A percentile compares a stretch with the other conserved stretches of the same genome.
These are phyloP conservation scores for Anoplophora glabripennis DNA, from an alignment of 1,140 invertebrate species.

Conservation along the genomic window DNA sequence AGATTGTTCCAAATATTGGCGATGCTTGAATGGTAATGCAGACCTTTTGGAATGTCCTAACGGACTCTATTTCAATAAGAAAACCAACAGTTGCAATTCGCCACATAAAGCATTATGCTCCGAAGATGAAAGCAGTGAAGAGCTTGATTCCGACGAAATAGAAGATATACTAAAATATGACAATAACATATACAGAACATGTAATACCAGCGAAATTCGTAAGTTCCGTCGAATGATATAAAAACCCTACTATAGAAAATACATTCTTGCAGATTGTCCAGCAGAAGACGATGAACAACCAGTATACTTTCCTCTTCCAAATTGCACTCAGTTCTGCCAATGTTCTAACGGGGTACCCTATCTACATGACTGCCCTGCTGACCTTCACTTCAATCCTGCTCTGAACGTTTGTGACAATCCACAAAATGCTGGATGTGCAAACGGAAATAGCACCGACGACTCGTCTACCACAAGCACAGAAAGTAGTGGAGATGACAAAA, in stretches of 20 bases:
- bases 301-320: slow-evolving; percentile 26
- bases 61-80: slow-evolving; percentile 45
- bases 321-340: slow-evolving; percentile 58
- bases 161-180: neutral
- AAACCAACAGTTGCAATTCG: slow-evolving; percentile 46
- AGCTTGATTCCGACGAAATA: neutral
- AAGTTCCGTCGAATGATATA: too few species aligned
- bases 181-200: neutral
- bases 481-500: too few species aligned
- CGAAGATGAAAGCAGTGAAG: neutral
- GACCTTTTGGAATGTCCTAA: slow-evolving; percentile 45
- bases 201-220: neutral
- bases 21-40: slow-evolving; percentile 53
- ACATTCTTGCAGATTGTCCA: slow-evolving; percentile 10
- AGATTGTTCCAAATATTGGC: slow-evolving; percentile 58
- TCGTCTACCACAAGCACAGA: too few species aligned
- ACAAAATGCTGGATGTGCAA: slow-evolving; percentile 35
- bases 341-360: slow-evolving; percentile 54
- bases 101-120: slow-evolving; percentile 23
- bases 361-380: slow-evolving; percentile 43
- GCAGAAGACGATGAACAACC: slow-evolving; percentile 1
- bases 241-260: too few species aligned
- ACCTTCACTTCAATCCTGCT: slow-evolving; percentile 45
- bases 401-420: slow-evolving; percentile 46
- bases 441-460: neutral